phyloP scores from a whole-genome alignment of 2,797 vertebrate species.

The Salmo trutta region DNA sequence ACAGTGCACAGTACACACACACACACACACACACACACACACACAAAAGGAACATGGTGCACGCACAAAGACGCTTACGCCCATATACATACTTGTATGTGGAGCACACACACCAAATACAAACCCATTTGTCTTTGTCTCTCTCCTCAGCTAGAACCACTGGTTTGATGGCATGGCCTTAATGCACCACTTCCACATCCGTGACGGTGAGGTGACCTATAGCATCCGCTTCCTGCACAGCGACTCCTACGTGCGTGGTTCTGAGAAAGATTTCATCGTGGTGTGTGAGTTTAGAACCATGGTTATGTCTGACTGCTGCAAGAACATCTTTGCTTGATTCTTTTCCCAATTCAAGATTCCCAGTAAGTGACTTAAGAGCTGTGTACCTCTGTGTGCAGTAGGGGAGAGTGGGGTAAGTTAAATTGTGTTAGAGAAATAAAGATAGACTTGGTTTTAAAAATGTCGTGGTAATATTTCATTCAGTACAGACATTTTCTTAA shows the following conservation, averaged over 20 bases:
- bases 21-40: background rate
- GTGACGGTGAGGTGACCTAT: slow-evolving; percentile 81
- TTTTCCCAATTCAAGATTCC: slow-evolving; percentile 81
- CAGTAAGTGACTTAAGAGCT: slow-evolving; percentile 67
- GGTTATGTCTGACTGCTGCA: slow-evolving; percentile 91
- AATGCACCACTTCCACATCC: slow-evolving; percentile 88
- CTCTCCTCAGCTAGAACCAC: slow-evolving; percentile 80
- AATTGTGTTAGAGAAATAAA: too few relatives aligned
- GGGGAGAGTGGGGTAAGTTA: too few relatives aligned
- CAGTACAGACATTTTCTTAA: too few relatives aligned
- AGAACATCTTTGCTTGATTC: slow-evolving; percentile 87
- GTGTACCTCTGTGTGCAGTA: slow-evolving; percentile 11
- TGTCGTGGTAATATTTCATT: too few relatives aligned
- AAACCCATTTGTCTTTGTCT: background rate
- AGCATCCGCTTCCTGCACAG: slow-evolving; percentile 86
- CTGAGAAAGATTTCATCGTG: slow-evolving; percentile 81
- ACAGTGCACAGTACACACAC: background rate
- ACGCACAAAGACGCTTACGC: background rate
- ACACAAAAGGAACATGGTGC: background rate
- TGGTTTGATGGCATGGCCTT: slow-evolving; percentile 97
- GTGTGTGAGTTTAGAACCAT: slow-evolving; percentile 89
- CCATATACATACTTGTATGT: background rate
- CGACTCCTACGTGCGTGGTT: slow-evolving; percentile 80
- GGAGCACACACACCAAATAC: background rate
- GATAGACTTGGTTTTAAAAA: too few relatives aligned